Conservation (phyloP, 2,888 invertebrate species). For the Siphonodentalium dalli region DNA sequence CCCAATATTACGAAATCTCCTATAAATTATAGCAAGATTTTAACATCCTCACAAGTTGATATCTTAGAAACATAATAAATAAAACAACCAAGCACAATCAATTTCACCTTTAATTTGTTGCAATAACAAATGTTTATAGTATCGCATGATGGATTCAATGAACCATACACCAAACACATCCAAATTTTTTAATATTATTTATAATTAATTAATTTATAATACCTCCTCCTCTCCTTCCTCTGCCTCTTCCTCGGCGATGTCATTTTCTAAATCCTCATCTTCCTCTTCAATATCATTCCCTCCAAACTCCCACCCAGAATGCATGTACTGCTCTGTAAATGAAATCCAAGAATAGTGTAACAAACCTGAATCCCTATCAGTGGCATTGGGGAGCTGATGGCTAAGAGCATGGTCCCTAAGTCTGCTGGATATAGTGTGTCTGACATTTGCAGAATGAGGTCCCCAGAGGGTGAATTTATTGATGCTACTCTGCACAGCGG, state of each 20-base stretch:
- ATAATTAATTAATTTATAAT: constrained; percentile 2
- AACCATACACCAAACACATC: too few relatives aligned
- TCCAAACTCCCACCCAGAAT: constrained; percentile 55
- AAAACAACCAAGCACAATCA: constrained; percentile 2
- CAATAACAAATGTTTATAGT: too few relatives aligned
- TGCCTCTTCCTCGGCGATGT: constrained; percentile 53
- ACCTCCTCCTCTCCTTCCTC: constrained; percentile 56
- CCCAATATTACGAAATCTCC: neutral
- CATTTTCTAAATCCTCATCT: constrained; percentile 58
- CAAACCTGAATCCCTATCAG: too few relatives aligned
- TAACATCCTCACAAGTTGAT: neutral
- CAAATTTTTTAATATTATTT: too few relatives aligned
- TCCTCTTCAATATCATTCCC: constrained; percentile 63
- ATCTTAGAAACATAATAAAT: neutral
- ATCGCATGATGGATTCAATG: too few relatives aligned
- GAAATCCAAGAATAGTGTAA: neutral
- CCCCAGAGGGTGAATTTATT: too few relatives aligned
- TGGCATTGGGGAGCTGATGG: too few relatives aligned
- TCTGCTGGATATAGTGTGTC: too few relatives aligned
- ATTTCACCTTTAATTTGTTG: constrained; percentile 36
- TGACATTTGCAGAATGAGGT: too few relatives aligned
- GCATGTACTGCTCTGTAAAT: constrained; percentile 45
- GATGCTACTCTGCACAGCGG: too few relatives aligned
- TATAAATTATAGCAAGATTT: neutral
- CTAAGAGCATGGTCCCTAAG: too few relatives aligned